These are phyloP conservation scores for Napeogenes sylphis DNA, from an alignment of 2,888 invertebrate species.

Conservation along the genomic window DNA sequence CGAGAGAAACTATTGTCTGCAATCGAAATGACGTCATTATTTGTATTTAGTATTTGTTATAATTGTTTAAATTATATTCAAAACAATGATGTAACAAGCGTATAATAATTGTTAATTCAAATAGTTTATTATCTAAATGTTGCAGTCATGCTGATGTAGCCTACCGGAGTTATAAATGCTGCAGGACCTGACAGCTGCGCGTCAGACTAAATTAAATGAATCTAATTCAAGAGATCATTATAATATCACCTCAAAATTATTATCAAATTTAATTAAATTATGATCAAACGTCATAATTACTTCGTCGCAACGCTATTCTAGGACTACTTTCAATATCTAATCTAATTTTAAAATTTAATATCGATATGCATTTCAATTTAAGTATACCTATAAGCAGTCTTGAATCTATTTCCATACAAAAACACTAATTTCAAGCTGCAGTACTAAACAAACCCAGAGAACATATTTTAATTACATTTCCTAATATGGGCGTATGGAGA, in stretches of 20 bases:
- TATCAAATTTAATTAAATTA: no score
- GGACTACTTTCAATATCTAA: no score
- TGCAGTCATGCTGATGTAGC: neutral
- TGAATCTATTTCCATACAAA: no score
- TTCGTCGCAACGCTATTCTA: no score
- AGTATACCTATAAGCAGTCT: no score
- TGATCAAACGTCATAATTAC: no score
- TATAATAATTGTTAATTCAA: no score
- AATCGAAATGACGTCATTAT: neutral
- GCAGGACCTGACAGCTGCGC: neutral
- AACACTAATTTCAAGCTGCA: no score
- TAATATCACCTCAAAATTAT: neutral
- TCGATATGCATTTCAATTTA: no score
- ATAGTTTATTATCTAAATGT: neutral
- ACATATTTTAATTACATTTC: neutral
- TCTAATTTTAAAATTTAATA: no score
- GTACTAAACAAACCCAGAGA: neutral
- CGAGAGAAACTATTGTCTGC: conserved; percentile 7
- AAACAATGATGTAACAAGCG: no score
- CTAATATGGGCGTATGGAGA: neutral
- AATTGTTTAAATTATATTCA: neutral
- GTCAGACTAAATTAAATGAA: neutral
- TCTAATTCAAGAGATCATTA: neutral
- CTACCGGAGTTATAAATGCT: no score
- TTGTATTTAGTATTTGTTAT: neutral